A percentile compares a stretch with the other conserved stretches of the same genome.
These are phyloP conservation scores for Ditylenchus weischeri DNA, from an alignment of 2,888 invertebrate species.

Conservation along the genomic window DNA sequence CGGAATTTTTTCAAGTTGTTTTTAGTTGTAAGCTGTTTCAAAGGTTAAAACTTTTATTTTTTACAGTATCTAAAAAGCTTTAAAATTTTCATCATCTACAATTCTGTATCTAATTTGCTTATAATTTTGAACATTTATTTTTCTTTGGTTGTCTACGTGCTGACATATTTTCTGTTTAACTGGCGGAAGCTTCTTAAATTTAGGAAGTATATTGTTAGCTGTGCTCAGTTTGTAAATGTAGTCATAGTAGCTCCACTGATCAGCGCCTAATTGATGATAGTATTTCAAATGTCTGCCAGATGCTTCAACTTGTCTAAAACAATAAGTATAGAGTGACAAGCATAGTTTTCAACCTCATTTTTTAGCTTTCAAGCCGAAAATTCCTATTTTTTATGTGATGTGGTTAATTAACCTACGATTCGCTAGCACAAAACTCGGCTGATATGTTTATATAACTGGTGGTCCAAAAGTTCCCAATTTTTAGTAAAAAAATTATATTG, in stretches of 20 bases:
- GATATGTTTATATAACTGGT: no score
- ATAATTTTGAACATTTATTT: constrained; percentile 17
- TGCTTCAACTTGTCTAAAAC: constrained; percentile 18
- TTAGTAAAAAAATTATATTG: no score
- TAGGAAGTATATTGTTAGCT: constrained; percentile 9
- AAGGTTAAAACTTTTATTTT: no score
- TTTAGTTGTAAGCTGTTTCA: no score
- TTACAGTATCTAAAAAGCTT: no score
- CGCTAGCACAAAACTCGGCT: no score
- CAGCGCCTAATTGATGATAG: constrained; percentile 40
- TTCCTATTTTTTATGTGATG: constrained; percentile 1
- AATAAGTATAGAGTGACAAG: not conserved
- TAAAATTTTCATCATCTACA: constrained; percentile 21
- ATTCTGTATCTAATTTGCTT: constrained; percentile 21
- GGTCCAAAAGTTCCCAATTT: no score
- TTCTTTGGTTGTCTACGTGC: constrained; percentile 19
- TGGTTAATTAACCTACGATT: no score
- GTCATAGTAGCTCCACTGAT: constrained; percentile 45
- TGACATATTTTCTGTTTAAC: constrained; percentile 28
- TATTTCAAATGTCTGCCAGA: constrained; percentile 12
- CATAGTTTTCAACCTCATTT: not conserved
- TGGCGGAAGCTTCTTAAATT: constrained; percentile 15
- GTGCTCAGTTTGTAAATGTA: constrained; percentile 32
- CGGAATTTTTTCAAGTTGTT: no score
- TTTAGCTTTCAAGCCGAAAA: no score